phyloP scores from a whole-genome alignment of 2,113 vertebrate species.

The Oreochromis aureus region DNA sequence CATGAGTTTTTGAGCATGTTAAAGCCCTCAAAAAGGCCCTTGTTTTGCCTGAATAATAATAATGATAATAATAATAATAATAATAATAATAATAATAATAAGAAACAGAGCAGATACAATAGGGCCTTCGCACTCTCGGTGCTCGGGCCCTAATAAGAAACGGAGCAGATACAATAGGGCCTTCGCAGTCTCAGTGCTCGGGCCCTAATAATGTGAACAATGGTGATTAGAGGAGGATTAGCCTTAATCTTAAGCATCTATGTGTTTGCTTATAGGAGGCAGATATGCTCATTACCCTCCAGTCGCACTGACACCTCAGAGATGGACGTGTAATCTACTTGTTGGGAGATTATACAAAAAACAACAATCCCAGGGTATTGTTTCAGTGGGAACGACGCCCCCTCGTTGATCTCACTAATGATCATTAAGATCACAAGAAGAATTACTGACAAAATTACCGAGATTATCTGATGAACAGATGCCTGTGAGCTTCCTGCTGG shows the following conservation, averaged over 20 bases:
- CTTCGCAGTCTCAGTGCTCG: no score
- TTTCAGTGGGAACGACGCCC: neutral
- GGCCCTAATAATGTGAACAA: slow-evolving; percentile 29
- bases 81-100: no score
- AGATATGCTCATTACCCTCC: slow-evolving; percentile 16
- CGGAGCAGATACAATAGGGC: no score
- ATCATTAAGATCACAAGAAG: slow-evolving; percentile 29
- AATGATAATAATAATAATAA: no score
- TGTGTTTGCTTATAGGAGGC: slow-evolving; percentile 5
- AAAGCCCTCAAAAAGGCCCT: no score
- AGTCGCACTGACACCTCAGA: neutral
- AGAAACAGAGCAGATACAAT: no score
- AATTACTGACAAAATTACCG: slow-evolving; percentile 37
- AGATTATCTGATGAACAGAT: slow-evolving; percentile 54
- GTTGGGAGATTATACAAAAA: slow-evolving; percentile 39
- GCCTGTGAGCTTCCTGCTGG: neutral
- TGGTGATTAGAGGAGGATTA: slow-evolving; percentile 33
- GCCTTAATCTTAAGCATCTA: slow-evolving; percentile 40
- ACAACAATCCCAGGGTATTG: slow-evolving; percentile 30
- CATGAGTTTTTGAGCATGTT: no score
- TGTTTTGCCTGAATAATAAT: no score
- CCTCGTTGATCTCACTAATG: neutral
- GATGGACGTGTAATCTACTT: slow-evolving; percentile 48
- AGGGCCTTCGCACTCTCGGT: no score
- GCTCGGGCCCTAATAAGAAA: no score